These are phyloP conservation scores for Dryadula phaetusa DNA, from an alignment of 2,888 invertebrate species.

Conservation along the genomic window DNA sequence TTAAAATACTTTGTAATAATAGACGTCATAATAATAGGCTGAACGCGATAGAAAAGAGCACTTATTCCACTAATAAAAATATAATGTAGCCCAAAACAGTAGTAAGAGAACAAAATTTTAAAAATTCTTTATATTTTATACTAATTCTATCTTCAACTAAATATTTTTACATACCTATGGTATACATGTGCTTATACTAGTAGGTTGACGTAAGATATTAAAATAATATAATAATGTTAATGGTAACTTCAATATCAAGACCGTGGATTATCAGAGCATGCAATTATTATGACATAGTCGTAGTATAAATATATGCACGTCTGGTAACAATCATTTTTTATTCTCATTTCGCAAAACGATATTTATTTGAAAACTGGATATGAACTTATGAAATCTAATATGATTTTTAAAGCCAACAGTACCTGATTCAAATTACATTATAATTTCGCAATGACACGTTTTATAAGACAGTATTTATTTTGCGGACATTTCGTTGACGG, in stretches of 20 bases:
- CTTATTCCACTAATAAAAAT: too few relatives aligned
- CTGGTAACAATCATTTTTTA: slow-evolving; percentile 29
- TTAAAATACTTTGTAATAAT: too few relatives aligned
- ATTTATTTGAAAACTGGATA: slow-evolving; percentile 35
- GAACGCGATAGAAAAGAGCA: too few relatives aligned
- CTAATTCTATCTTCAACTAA: too few relatives aligned
- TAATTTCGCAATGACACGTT: slow-evolving; percentile 26
- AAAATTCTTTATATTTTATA: too few relatives aligned
- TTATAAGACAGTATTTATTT: slow-evolving; percentile 25
- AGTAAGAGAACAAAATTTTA: too few relatives aligned
- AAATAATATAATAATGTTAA: slow-evolving; percentile 4
- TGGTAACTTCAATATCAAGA: slow-evolving; percentile 31
- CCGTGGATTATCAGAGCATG: slow-evolving; percentile 32
- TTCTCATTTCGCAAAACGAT: slow-evolving; percentile 34
- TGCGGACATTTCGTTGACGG: background rate
- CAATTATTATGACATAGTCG: slow-evolving; percentile 26
- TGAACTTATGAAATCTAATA: slow-evolving; percentile 38
- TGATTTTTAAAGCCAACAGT: slow-evolving; percentile 22
- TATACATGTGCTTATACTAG: background rate
- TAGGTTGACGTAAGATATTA: background rate
- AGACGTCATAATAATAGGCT: too few relatives aligned
- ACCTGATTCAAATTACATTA: slow-evolving; percentile 31
- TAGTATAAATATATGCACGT: slow-evolving; percentile 21
- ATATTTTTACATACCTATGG: too few relatives aligned
- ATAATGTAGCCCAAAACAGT: too few relatives aligned